phyloP scores from a whole-genome alignment of 2,797 vertebrate species.

The Lagorchestes hirsutus region DNA sequence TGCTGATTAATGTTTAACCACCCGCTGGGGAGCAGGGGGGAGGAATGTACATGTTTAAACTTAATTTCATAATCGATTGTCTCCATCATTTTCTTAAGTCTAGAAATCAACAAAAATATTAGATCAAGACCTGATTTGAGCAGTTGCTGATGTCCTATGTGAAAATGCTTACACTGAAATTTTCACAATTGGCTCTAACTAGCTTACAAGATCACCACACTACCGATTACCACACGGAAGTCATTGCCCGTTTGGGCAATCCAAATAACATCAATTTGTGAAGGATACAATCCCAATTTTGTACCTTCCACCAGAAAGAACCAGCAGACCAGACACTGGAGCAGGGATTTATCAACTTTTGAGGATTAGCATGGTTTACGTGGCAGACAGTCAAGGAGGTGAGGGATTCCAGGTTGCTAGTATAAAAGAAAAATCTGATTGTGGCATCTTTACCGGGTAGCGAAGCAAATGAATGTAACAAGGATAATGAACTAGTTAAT shows the following conservation, averaged over 20 bases:
- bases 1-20: neutral
- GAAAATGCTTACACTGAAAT: neutral
- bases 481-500: neutral
- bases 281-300: neutral
- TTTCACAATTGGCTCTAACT: neutral
- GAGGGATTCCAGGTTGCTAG: neutral
- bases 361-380: neutral
- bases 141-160: neutral
- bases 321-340: neutral
- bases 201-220: neutral
- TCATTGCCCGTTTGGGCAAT: neutral
- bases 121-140: neutral
- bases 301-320: neutral
- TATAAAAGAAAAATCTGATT: neutral
- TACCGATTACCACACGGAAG: neutral
- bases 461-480: neutral
- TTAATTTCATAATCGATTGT: neutral
- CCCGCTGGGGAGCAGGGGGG: neutral
- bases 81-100: neutral
- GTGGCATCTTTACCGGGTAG: neutral
- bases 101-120: neutral
- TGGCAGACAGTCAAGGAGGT: neutral
- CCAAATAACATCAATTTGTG: neutral
- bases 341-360: neutral
- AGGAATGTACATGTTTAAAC: neutral